Conservation (phyloP, 2,888 invertebrate species). For the Agrilus biguttatus region DNA sequence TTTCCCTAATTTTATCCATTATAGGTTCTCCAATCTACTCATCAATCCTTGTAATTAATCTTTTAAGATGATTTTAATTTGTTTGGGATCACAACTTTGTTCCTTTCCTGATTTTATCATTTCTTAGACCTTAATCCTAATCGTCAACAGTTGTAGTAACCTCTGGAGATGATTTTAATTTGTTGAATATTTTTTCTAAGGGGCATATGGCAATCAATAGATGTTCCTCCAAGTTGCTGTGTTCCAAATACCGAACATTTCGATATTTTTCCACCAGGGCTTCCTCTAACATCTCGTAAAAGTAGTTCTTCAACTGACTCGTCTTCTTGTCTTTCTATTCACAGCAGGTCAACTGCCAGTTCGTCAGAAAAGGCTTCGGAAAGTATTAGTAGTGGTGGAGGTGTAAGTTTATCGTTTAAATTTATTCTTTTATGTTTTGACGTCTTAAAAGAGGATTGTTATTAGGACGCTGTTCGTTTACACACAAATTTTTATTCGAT, state of each 20-base stretch:
- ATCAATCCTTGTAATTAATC: no score
- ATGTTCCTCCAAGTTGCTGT: constrained; percentile 27
- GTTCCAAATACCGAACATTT: constrained; percentile 30
- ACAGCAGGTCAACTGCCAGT: constrained; percentile 38
- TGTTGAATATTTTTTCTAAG: constrained; percentile 14
- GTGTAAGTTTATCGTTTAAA: constrained; percentile 12
- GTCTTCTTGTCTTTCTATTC: constrained; percentile 40
- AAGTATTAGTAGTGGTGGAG: constrained; percentile 32
- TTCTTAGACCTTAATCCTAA: no score
- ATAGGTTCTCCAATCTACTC: no score
- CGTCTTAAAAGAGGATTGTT: background rate
- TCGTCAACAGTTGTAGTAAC: background rate
- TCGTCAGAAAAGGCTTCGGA: constrained; percentile 34
- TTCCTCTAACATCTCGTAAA: constrained; percentile 37
- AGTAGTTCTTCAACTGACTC: constrained; percentile 47
- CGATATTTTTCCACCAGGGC: constrained; percentile 29
- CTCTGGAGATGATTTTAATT: background rate
- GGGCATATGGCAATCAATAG: constrained; percentile 30
- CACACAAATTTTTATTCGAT: constrained; percentile 32
- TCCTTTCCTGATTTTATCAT: no score
- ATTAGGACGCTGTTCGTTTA: constrained; percentile 27
- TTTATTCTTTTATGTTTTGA: background rate
- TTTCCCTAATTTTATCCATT: no score
- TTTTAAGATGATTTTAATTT: no score
- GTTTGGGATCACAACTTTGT: no score